Base-by-base conservation (phyloP, 1,140 invertebrate species). In the Berghia stephanieae region DNA sequence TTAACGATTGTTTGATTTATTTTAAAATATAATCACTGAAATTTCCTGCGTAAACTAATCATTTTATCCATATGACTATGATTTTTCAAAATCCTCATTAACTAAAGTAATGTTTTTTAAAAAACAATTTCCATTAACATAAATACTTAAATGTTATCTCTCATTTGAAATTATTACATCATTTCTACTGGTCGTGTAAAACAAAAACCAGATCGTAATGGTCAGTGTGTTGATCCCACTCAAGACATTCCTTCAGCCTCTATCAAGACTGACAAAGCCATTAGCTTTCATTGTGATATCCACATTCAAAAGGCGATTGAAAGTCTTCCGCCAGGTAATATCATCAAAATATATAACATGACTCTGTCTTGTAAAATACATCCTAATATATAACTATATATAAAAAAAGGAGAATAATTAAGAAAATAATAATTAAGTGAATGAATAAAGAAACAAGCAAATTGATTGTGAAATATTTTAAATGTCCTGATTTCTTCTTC, bases 251-350 rank as follows among this genome's bases (percentile, higher is more conserved):
- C 86, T 8, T 71, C 83, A 10, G 80, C 83, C 16, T 73, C 44
- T 3, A 60, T 75, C 24, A 86, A 84, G 79, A 80, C 83, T 63
- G 83, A 84, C 71, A 79, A 75, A 44, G 83, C 83, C 78, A 66
- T 88, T 49, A 66, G 82, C 21, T 88, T 87, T 68, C 82, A 83
- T 77, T 77, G 82, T n/a, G 84, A 86, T 75, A 83, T 88, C 57
- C 82, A 86, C 72, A 82, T 88, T 44, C 86, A 87, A 77, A 86
- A 85, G 80, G 79, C 81, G 16, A 66, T 88, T 38, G 87, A 87
- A 55, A 82, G 81, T 74, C 77, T 88, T 36, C 85, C 85, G 18
- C 75, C 79, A 81, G 86, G 87, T 87, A 63, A 77, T 70, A 40
- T 21, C 27, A 3, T 68, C 4, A n/a, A n/a, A n/a, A n/a, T n/a